Base-by-base conservation (phyloP, 2,797 vertebrate genomes). In the Agapornis canus region DNA sequence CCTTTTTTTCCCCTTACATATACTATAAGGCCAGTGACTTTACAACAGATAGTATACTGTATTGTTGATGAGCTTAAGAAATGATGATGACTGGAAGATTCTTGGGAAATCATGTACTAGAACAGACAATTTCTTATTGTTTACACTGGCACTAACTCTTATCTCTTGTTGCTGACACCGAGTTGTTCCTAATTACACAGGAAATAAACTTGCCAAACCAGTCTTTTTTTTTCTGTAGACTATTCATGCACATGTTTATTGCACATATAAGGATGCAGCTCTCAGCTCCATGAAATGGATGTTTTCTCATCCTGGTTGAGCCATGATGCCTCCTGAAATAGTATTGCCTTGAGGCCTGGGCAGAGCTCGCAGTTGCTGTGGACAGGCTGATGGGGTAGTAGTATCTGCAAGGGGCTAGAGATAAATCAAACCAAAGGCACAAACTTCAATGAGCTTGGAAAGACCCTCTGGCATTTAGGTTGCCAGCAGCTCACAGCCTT, bases 321-420 rank as follows among this genome's bases (percentile, higher is more conserved):
- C 51, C 43, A 48, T 13, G 25, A 8, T 18, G 3, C 11, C 37
- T 82, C 35, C 32, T 68, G 49, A 75, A 85, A 71, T 1, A 37
- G 3, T 18, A 15, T 42, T 25, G 70, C 10, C 65, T 68, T 13
- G 15, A 64, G 29, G 40, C 25, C n/a, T 45, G 16, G 13, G n/a
- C 52, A 88, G 48, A 75, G 22, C 17, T 45, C 31, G 26, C n/a
- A n/a, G 26, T 26, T 26, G 48, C 14, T 54, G 40, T 32, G 39
- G 25, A 37, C 27, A 86, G 26, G 37, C 10, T 51, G 51, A 11
- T 23, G 19, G 56, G 31, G 16, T 35, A 61, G 16, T 35, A 61
- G 32, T 10, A 17, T 52, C n/a, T 49, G 10, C 16, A 82, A 90
- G 4, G 5, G 9, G 7, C 10, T 45, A 0, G 0, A 71, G 22